These are phyloP conservation scores for Cinara cedri DNA, from an alignment of 2,888 invertebrate species.

Conservation along the genomic window DNA sequence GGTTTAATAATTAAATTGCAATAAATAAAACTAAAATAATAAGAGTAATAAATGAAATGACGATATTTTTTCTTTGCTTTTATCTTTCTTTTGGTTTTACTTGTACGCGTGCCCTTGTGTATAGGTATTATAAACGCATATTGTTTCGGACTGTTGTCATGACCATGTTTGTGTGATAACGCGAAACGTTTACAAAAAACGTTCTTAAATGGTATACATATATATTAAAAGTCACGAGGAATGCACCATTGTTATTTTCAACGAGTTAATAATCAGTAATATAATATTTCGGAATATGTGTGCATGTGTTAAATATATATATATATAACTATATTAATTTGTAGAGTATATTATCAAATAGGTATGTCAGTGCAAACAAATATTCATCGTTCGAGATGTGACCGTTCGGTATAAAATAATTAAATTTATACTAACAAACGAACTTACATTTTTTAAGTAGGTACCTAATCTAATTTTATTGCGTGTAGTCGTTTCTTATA, in stretches of 20 bases:
- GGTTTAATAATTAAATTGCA: too few species aligned
- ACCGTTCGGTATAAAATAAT: too few species aligned
- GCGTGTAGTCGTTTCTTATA: too few species aligned
- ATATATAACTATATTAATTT: too few species aligned
- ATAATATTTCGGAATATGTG: background rate
- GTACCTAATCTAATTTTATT: too few species aligned
- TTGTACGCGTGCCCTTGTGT: background rate
- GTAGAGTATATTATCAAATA: background rate
- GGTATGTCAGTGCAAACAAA: background rate
- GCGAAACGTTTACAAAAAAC: constrained; percentile 13
- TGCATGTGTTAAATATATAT: too few species aligned
- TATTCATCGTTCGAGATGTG: background rate
- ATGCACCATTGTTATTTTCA: constrained; percentile 2
- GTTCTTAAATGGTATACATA: background rate
- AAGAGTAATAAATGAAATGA: background rate
- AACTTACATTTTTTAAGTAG: too few species aligned
- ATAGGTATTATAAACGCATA: background rate
- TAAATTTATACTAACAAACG: too few species aligned
- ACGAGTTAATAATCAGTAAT: background rate
- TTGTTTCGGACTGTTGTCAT: constrained; percentile 1
- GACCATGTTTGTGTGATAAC: background rate
- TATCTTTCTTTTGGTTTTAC: background rate
- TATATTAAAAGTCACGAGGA: background rate
- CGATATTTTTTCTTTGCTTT: background rate
- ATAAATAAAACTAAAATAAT: too few species aligned